These are phyloP conservation scores for Phrynocephalus versicolor DNA, from an alignment of 2,113 vertebrate species.

Conservation along the genomic window DNA sequence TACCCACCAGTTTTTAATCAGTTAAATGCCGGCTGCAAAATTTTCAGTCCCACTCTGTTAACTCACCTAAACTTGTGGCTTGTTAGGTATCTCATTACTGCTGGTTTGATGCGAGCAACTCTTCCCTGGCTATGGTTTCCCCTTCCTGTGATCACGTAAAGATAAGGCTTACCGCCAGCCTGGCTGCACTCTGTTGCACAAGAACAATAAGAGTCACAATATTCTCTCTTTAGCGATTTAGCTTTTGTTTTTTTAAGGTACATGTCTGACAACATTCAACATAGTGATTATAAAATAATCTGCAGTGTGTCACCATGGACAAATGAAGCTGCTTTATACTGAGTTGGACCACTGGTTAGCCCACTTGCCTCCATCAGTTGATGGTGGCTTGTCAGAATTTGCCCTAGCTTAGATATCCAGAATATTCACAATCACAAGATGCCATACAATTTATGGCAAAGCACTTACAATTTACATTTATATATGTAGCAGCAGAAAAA, in stretches of 20 bases:
- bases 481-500: neutral
- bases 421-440: neutral
- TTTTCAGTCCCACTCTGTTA: slow-evolving; percentile 56
- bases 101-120: slow-evolving; percentile 93
- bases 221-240: neutral
- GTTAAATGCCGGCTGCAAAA: slow-evolving; percentile 24
- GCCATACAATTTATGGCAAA: no score
- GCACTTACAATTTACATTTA: neutral
- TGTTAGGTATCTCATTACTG: slow-evolving; percentile 93
- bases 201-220: slow-evolving; percentile 56
- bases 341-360: no score
- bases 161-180: slow-evolving; percentile 84
- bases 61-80: slow-evolving; percentile 88
- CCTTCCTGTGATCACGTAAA: slow-evolving; percentile 95
- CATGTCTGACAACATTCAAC: slow-evolving; percentile 29
- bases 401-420: no score
- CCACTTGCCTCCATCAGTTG: neutral
- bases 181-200: slow-evolving; percentile 83
- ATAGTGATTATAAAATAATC: slow-evolving; percentile 17
- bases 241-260: neutral
- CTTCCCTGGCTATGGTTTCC: slow-evolving; percentile 97
- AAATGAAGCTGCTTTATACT: neutral
- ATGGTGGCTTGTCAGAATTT: neutral
- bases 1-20: slow-evolving; percentile 32
- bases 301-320: neutral